Evolutionary conservation across 1,140 invertebrate species (phyloP), one percentile per base, ranked within the genome.

Genomic region (Hycleus phaleratus): DNA sequence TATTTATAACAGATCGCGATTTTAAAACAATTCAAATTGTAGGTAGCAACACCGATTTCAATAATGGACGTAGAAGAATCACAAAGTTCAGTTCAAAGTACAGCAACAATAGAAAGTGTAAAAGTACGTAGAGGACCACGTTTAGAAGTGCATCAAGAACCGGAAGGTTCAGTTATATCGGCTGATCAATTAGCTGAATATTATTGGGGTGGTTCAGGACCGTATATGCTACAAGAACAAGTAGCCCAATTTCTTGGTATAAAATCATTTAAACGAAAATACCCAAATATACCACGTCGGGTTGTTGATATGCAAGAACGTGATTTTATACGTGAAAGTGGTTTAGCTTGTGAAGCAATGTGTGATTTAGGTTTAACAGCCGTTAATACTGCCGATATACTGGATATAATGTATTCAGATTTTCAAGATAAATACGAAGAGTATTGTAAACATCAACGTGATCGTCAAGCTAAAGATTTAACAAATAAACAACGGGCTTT

Each of bases 361-460:
- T 95, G 92, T 77, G 92, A 96, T 76, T 79, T 95, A 84, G 93
- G 94, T 67, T 79, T 98, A 56, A 97, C 94, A 10, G 93, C 93
- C 3, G 81, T 98, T 4, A 85, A 85, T 62, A 91, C 90, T 65
- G 87, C 90, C 26, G 94, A 97, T 74, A 91, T 97, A 24, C 75
- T 95, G 60, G 95, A 97, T 68, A 86, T 98, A 38, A 95, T 97
- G 91, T 88, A 87, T 60, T 85, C 87, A 48, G 95, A 97, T 74
- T 97, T 95, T 76, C 93, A 91, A 39, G 88, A 90, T 46, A 96
- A 97, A 71, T 97, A 95, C 72, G 90, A 95, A 77, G 93, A 96
- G 68, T 95, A 93, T 74, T 82, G 90, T 32, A 82, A 85, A 65
- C 83, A 91, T 66, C 82, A 94, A 68, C 79, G 91, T 7, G 87